Conservation (phyloP, 2,797 vertebrate species). For the Galagoides demidoff region DNA sequence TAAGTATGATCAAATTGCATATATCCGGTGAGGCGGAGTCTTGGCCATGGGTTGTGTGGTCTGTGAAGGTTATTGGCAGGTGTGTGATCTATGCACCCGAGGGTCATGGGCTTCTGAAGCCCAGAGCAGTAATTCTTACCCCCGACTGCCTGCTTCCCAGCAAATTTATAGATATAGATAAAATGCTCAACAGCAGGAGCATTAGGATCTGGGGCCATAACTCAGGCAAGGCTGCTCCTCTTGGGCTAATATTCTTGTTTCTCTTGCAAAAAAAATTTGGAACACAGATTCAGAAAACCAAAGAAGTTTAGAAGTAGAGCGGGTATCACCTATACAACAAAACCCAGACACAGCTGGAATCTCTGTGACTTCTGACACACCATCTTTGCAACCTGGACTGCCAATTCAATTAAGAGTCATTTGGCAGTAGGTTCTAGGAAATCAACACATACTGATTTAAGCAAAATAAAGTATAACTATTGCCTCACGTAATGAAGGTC, state of each 20-base stretch:
- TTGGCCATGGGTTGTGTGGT: neutral
- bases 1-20: neutral
- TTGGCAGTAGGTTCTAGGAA: neutral
- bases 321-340: neutral
- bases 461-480: neutral
- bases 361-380: neutral
- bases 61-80: neutral
- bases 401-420: neutral
- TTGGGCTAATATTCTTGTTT: neutral
- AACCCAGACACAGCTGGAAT: neutral
- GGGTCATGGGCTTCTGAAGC: neutral
- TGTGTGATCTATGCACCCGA: neutral
- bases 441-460: neutral
- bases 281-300: neutral
- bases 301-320: neutral
- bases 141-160: neutral
- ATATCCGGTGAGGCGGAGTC: neutral
- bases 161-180: conserved; percentile 43
- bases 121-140: conserved; percentile 12
- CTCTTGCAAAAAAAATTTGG: conserved; percentile 16
- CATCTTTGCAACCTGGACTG: neutral
- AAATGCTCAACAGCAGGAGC: conserved; percentile 29
- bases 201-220: neutral
- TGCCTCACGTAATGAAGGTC: neutral
- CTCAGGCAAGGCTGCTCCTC: conserved; percentile 2